Percentiles rank a stretch among this genome's conserved stretches.
Evolutionary conservation across 1,140 invertebrate genomes (phyloP).

Genomic region (Dolichoris vasculosae): DNA sequence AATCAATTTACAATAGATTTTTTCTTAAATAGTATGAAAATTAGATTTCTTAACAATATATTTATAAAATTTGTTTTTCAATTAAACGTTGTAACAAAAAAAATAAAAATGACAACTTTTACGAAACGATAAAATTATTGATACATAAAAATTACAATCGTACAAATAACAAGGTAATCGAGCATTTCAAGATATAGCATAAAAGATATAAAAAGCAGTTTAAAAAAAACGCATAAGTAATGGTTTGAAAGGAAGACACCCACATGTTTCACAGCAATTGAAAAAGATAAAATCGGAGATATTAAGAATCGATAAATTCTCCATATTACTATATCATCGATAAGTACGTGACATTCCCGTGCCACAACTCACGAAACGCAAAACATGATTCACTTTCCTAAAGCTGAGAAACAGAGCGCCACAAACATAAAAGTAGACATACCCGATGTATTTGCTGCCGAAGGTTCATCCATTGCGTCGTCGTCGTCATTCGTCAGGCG

Average conservation of each 20-base stretch:
- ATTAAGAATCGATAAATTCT: background rate
- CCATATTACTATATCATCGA: background rate
- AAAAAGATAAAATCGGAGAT: background rate
- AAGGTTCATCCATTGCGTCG: slow-evolving; percentile 43
- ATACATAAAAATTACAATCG: background rate
- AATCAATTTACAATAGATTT: no score
- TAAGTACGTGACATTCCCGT: background rate
- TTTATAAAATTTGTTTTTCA: no score
- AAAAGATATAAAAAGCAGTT: background rate
- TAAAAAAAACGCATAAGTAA: background rate
- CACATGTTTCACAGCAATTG: background rate
- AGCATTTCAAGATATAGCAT: background rate
- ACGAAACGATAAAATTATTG: no score
- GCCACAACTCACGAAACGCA: background rate
- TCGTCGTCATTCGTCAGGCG: slow-evolving; percentile 38
- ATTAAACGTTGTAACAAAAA: no score
- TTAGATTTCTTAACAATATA: no score
- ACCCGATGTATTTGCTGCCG: slow-evolving; percentile 35
- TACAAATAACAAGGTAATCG: background rate
- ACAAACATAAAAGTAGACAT: background rate
- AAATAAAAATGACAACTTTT: no score
- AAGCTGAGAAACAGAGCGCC: background rate
- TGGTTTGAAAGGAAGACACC: slow-evolving; percentile 32
- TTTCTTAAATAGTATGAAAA: no score
- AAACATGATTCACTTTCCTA: background rate